A percentile compares a stretch with the other conserved stretches of the same genome.
Conservation (phyloP, 2,113 vertebrate genomes). For the Eulacestoma nigropectus region DNA sequence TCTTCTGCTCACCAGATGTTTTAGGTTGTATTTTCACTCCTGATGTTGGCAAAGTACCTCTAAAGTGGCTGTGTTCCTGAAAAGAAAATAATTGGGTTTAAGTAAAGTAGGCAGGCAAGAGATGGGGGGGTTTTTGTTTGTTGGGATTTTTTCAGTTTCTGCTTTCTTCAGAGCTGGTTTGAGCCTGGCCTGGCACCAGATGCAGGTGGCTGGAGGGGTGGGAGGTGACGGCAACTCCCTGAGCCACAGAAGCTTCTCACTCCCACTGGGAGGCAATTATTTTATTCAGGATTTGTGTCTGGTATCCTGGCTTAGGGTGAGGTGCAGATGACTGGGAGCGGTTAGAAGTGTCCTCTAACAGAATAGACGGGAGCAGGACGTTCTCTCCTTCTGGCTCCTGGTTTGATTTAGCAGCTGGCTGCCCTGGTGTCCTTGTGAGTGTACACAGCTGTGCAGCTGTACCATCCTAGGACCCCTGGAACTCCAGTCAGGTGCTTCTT, state of each 20-base stretch:
- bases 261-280: neutral
- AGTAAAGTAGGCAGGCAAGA: neutral
- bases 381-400: neutral
- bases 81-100: neutral
- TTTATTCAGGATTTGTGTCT: neutral
- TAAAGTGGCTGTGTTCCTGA: neutral
- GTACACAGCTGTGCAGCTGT: fast-evolving
- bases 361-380: fast-evolving
- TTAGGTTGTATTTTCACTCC: neutral
- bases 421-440: fast-evolving
- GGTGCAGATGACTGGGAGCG: neutral
- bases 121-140: neutral
- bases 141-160: neutral
- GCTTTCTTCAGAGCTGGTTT: neutral
- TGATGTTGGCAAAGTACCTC: neutral
- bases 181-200: neutral
- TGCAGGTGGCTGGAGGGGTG: neutral
- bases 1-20: neutral
- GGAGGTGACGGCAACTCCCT: neutral
- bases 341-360: neutral
- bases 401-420: neutral
- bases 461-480: neutral
- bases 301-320: neutral
- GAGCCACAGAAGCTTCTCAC: neutral
- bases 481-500: neutral